phyloP scores from a whole-genome alignment of 2,888 invertebrate genomes.

The Mythimna pallens region DNA sequence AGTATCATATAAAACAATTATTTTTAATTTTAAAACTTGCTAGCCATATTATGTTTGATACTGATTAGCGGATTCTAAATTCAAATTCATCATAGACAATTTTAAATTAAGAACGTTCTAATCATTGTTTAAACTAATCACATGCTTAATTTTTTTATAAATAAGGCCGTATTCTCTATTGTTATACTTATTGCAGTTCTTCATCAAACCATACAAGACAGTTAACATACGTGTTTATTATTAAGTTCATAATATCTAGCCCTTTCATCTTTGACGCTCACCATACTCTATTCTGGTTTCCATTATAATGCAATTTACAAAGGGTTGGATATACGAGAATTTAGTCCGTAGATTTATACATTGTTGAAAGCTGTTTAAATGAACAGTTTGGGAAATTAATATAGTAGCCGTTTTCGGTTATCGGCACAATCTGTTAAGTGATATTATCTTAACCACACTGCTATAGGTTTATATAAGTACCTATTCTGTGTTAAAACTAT shows the following conservation, averaged over 20 bases:
- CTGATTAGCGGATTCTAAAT: too few species aligned
- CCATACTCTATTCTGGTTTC: constrained; percentile 24
- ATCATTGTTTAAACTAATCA: too few species aligned
- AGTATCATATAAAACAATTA: too few species aligned
- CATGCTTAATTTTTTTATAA: too few species aligned
- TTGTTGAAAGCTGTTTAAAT: constrained; percentile 5
- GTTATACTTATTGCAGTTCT: not conserved
- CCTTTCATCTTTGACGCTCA: constrained; percentile 40
- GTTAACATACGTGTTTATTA: constrained; percentile 25
- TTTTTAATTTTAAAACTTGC: too few species aligned
- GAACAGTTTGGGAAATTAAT: constrained; percentile 28
- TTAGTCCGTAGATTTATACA: constrained; percentile 16
- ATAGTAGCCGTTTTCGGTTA: constrained; percentile 17
- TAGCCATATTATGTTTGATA: too few species aligned
- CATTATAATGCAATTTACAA: constrained; percentile 20
- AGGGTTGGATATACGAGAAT: not conserved
- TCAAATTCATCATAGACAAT: too few species aligned
- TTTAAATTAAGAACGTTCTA: too few species aligned
- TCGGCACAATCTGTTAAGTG: constrained; percentile 34
- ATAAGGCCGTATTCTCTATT: not conserved
- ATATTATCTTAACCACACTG: constrained; percentile 8
- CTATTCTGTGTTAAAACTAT: too few species aligned
- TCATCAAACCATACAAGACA: not conserved
- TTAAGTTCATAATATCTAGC: constrained; percentile 2
- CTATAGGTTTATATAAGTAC: not conserved